Conservation (phyloP, 2,113 vertebrate species). For the Chamaetylas fuelleborni region DNA sequence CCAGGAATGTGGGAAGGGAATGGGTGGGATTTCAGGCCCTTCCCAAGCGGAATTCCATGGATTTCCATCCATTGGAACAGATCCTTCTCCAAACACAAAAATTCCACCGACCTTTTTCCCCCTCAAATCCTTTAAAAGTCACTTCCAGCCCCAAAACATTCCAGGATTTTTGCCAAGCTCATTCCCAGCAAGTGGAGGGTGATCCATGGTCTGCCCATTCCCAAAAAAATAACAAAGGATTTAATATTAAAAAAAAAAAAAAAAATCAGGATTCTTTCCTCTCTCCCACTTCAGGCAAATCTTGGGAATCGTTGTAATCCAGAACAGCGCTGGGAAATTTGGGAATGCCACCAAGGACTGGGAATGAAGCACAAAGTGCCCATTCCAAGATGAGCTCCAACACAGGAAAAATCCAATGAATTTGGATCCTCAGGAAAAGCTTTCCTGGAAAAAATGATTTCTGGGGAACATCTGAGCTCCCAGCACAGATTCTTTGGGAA, state of each 20-base stretch:
- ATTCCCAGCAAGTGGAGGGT: background rate
- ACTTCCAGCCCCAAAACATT: background rate
- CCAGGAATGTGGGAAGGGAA: rapidly evolving
- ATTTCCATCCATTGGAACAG: background rate
- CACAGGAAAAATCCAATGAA: constrained; percentile 66
- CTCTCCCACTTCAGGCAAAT: background rate
- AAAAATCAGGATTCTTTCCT: background rate
- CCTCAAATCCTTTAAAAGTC: background rate
- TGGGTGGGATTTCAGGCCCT: background rate
- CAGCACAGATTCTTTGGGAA: constrained; percentile 66
- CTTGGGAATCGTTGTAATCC: background rate
- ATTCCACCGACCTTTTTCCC: rapidly evolving
- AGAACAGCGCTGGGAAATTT: background rate
- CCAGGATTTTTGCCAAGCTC: background rate
- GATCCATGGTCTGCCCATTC: no score
- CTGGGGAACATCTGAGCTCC: constrained; percentile 52
- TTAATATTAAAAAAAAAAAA: background rate
- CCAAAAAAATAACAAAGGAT: background rate
- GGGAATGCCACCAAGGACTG: background rate
- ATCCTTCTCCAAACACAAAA: background rate
- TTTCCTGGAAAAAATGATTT: constrained; percentile 68
- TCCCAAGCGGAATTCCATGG: background rate
- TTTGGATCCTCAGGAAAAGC: constrained; percentile 69
- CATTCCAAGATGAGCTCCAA: background rate
- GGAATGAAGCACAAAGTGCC: constrained; percentile 1